Evolutionary conservation across 2,113 vertebrate genomes (phyloP).

Genomic region (Vulpes ferrilata): DNA sequence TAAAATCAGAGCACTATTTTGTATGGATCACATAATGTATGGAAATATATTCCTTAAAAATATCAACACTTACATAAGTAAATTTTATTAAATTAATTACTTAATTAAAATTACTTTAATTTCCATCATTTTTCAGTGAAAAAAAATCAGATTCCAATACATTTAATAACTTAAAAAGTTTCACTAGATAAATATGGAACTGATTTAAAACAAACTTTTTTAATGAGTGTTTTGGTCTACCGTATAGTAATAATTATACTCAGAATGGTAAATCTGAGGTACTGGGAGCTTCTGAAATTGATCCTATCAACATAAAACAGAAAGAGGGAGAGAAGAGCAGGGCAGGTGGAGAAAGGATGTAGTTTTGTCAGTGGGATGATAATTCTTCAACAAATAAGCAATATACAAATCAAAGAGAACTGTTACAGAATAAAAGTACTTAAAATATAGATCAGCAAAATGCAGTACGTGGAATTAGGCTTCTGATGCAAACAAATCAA

Average conservation of each 20-base stretch:
- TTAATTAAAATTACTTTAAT: neutral
- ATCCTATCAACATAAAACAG: neutral
- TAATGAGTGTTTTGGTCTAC: neutral
- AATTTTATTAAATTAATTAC: neutral
- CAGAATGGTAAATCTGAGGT: neutral
- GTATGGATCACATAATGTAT: neutral
- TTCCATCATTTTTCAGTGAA: slow-evolving; percentile 23
- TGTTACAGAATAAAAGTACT: neutral
- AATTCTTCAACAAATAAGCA: neutral
- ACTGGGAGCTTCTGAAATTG: neutral
- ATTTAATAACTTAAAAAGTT: slow-evolving; percentile 24
- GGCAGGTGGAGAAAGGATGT: neutral
- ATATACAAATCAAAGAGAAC: neutral
- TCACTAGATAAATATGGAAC: neutral
- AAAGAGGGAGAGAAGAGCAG: neutral
- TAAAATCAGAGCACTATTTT: neutral
- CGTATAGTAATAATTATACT: neutral
- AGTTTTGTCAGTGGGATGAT: neutral
- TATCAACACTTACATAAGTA: neutral
- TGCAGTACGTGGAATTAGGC: neutral
- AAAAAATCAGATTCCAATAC: neutral
- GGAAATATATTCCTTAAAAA: slow-evolving; percentile 25
- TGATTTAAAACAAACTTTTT: slow-evolving; percentile 12
- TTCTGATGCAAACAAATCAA: slow-evolving; percentile 16
- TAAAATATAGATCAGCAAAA: neutral